Conservation (phyloP, 2,113 vertebrate genomes). For the Eclectus roratus region DNA sequence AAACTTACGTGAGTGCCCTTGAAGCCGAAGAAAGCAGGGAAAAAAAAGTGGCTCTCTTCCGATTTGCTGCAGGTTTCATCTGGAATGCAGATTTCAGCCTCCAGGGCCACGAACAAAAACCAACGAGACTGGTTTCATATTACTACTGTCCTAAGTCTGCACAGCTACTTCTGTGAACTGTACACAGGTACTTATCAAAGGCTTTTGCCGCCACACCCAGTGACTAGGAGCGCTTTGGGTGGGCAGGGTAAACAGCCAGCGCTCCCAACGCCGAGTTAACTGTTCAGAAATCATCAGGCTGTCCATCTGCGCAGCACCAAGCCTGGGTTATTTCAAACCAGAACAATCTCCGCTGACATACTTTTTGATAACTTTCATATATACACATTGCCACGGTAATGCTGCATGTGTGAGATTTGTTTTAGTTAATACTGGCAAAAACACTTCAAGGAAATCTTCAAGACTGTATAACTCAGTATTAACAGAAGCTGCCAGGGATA, state of each 20-base stretch:
- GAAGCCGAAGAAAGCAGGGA: not conserved
- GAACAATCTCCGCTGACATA: not conserved
- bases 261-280: not conserved
- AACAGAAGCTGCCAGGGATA: not conserved
- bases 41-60: slow-evolving; percentile 39
- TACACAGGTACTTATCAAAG: slow-evolving; percentile 72
- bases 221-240: not conserved
- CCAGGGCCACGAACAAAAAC: slow-evolving; percentile 68
- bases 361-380: not conserved
- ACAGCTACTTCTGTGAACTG: not conserved
- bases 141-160: slow-evolving; percentile 71
- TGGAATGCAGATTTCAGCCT: slow-evolving; percentile 83
- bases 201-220: slow-evolving; percentile 61
- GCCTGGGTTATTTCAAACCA: not conserved
- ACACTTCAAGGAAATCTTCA: not conserved
- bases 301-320: not conserved
- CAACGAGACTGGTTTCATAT: slow-evolving; percentile 85
- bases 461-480: not conserved
- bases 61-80: slow-evolving; percentile 72
- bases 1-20: not conserved
- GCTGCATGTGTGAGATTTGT: not conserved
- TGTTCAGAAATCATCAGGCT: not conserved
- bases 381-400: not conserved
- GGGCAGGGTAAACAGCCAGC: slow-evolving; percentile 30
- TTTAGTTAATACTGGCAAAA: not conserved